phyloP scores from a whole-genome alignment of 2,797 vertebrate genomes.

The Sebastes jordani region DNA sequence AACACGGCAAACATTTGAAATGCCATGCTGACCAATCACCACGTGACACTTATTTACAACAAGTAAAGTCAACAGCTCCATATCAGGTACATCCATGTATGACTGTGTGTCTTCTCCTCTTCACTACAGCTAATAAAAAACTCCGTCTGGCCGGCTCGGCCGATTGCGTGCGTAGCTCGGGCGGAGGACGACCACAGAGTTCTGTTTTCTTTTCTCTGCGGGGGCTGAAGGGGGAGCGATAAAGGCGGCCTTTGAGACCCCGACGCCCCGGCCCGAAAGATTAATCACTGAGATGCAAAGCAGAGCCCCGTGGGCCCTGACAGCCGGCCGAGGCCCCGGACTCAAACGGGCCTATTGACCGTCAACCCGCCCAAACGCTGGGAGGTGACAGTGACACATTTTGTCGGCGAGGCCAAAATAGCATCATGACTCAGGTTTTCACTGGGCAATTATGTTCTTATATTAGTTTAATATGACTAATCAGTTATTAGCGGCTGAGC shows the following conservation, averaged over 20 bases:
- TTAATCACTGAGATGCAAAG: conserved; percentile 70
- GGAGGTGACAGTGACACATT: conserved; percentile 28
- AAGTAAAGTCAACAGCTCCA: neutral
- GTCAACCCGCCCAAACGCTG: neutral
- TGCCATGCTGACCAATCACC: neutral
- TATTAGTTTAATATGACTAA: conserved; percentile 30
- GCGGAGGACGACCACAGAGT: conserved; percentile 36
- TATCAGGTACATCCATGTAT: neutral
- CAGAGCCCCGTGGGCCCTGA: conserved; percentile 37
- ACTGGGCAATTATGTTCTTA: conserved; percentile 1
- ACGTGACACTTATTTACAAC: neutral
- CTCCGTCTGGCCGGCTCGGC: neutral
- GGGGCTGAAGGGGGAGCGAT: conserved; percentile 38
- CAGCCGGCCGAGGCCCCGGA: conserved; percentile 32
- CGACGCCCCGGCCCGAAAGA: conserved; percentile 19
- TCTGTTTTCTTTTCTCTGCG: conserved; percentile 65
- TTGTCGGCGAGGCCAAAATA: conserved; percentile 13
- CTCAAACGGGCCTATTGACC: conserved; percentile 57
- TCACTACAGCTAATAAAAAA: conserved; percentile 28
- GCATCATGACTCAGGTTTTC: conserved; percentile 6
- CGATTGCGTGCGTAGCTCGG: conserved; percentile 21
- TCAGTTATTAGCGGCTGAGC: conserved; percentile 50
- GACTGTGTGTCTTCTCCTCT: neutral
- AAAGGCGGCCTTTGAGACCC: conserved; percentile 66
- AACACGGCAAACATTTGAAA: neutral